These are phyloP conservation scores for Grammatotria lemairii DNA, from an alignment of 2,113 vertebrate genomes.

Conservation along the genomic window DNA sequence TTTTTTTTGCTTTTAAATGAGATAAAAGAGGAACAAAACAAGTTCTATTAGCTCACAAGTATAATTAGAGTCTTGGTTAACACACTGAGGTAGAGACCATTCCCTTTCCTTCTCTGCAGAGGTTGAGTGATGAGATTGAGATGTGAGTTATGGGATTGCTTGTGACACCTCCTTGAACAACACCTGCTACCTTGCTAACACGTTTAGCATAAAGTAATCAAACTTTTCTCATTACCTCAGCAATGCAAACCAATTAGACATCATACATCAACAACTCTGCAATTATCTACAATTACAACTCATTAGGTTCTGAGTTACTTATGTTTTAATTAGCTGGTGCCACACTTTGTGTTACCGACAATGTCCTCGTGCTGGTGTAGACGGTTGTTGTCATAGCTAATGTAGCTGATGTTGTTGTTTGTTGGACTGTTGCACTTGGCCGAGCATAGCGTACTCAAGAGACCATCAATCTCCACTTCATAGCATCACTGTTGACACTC, in stretches of 20 bases:
- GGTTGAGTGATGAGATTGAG: conserved; percentile 57
- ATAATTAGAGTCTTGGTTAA: conserved; percentile 22
- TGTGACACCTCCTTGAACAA: conserved; percentile 57
- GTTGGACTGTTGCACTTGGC: conserved; percentile 42
- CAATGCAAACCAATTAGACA: conserved; percentile 67
- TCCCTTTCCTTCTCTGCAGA: background rate
- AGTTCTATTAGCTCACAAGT: background rate
- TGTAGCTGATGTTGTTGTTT: conserved; percentile 41
- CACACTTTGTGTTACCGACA: conserved; percentile 33
- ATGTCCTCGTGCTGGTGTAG: conserved; percentile 25
- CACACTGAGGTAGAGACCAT: background rate
- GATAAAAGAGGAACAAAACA: conserved; percentile 11
- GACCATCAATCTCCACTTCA: conserved; percentile 42
- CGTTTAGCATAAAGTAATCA: conserved; percentile 73
- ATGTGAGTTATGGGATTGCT: conserved; percentile 51
- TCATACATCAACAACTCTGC: conserved; percentile 65
- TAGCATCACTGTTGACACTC: conserved; percentile 33
- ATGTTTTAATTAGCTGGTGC: conserved; percentile 67
- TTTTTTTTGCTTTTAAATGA: background rate
- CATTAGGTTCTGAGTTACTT: conserved; percentile 68
- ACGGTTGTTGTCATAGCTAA: conserved; percentile 17
- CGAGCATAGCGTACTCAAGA: conserved; percentile 28
- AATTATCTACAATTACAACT: conserved; percentile 68
- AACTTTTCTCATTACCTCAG: conserved; percentile 73
- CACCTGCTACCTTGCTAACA: conserved; percentile 68